Base-by-base conservation (phyloP, 2,797 vertebrate species). In the Synaphobranchus kaupii region DNA sequence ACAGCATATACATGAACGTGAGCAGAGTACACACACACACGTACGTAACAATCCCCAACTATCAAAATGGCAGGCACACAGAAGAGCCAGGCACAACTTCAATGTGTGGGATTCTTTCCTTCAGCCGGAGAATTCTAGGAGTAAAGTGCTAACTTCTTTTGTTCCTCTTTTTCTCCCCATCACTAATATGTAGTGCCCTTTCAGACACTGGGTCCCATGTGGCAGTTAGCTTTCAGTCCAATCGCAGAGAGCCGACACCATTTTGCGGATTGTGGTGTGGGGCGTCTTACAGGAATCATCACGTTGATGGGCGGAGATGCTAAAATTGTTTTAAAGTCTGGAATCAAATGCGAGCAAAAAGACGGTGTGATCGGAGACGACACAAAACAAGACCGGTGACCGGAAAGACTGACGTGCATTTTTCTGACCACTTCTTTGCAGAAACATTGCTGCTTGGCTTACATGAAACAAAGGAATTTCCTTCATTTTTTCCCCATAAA, bases 341-440 rank as follows among this genome's bases (percentile, higher is more conserved):
- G 39, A 25, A 50, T 50, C 68, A 2, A 68, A 22, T 76, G 20
- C 31, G 56, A 56, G 48, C 71, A n/a, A 52, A 80, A 56, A 8
- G 17, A 52, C 39, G 6, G 31, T 80, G 44, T 10, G 44, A 80
- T 48, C 8, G 44, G 28, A 13, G 39, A 78, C 58, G 52, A 39
- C 48, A 82, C 25, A 13, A 86, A 52, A 86, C 82, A 90, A 88
- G 63, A 76, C 80, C 8, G 66, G 83, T 86, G 82, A 86, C 87
- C 86, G 87, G 92, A 94, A 93, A 44, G 92, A 90, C 91, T 91
- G 91, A 89, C 87, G 91, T 31, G 85, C 92, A 89, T 87, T 94
- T 90, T 90, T 90, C 90, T 88, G 90, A 91, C 89, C 73, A 86
- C n/a, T 22, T 54, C 89, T 90, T 90, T 66, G 89, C 78, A 90